Evolutionary conservation across 2,888 invertebrate species (phyloP), one percentile per base, ranked within the genome.

Genomic region (Drosophila phalerata): DNA sequence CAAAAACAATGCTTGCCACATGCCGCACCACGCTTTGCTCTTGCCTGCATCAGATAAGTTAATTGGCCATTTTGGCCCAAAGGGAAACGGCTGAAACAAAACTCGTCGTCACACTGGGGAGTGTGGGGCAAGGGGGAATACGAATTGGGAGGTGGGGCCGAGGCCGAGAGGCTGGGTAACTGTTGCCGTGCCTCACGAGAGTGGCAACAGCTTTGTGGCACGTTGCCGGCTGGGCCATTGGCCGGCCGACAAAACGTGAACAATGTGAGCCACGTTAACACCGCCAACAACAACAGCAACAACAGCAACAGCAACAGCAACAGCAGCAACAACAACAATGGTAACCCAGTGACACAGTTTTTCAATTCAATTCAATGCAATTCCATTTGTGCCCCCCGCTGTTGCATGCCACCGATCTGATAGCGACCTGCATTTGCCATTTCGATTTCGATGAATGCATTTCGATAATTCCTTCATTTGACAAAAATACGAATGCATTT

Each of bases 51-150:
- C 83, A 85, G 85, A 85, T 83, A 85, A 78, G 78, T 80, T 84
- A 85, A 84, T 84, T 84, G 83, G 85, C 81, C 83, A 68, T 75
- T 85, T 83, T 76, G 79, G 83, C 83, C 83, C 80, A 85, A 85
- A 83, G 83, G 83, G 80, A 85, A 73, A 52, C 52, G 25, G 61
- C 74, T 62, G 22, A 11, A n/a, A 40, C 56, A 32, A 48, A 62
- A 37, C 60, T 63, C n/a, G 51, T 62, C 55, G 70, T 69, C 51
- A 28, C 28, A 6, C 6, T 28, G 28, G 5, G 5, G 0, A 19
- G 9, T 15, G 3, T 17, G 32, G 6, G 32, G 0, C n/a, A 17
- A 5, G 32, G 9, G 30, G 9, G 30, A 28, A 6, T 28, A 6
- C 1, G 28, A n/a, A n/a, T n/a, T n/a, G 15, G 42, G 11, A 15